Conservation (phyloP, 2,797 vertebrate species). For the Premnoplex brunnescens region DNA sequence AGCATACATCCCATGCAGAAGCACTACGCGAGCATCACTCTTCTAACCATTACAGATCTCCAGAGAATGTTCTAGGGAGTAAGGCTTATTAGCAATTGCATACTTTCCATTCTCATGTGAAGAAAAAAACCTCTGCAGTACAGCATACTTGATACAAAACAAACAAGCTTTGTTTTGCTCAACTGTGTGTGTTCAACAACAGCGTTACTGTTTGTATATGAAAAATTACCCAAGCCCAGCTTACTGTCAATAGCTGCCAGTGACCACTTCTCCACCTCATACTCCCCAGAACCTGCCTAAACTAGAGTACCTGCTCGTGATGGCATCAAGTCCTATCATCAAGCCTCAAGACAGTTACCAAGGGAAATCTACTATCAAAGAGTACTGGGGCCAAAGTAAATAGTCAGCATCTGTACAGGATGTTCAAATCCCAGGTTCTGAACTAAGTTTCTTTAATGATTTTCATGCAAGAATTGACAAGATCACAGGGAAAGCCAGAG, state of each 20-base stretch:
- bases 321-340: not conserved
- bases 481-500: not conserved
- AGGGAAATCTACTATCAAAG: not conserved
- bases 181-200: not conserved
- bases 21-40: not conserved
- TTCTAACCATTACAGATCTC: not conserved
- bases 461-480: not conserved
- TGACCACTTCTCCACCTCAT: not conserved
- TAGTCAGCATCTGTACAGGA: not conserved
- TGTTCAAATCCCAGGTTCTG: not conserved
- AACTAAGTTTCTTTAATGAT: not conserved
- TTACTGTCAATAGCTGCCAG: not conserved
- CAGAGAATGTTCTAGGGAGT: not conserved
- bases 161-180: not conserved
- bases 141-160: not conserved
- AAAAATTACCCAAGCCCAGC: not conserved
- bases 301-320: not conserved
- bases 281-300: not conserved
- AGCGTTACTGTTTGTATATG: not conserved
- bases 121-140: not conserved
- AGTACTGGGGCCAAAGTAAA: not conserved
- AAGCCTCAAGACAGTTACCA: not conserved
- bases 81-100: not conserved
- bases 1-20: not conserved
- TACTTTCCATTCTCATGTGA: not conserved